A percentile compares a stretch with the other conserved stretches of the same genome.
phyloP scores from a whole-genome alignment of 2,888 invertebrate species.

The Arrhopalites spinosus region DNA sequence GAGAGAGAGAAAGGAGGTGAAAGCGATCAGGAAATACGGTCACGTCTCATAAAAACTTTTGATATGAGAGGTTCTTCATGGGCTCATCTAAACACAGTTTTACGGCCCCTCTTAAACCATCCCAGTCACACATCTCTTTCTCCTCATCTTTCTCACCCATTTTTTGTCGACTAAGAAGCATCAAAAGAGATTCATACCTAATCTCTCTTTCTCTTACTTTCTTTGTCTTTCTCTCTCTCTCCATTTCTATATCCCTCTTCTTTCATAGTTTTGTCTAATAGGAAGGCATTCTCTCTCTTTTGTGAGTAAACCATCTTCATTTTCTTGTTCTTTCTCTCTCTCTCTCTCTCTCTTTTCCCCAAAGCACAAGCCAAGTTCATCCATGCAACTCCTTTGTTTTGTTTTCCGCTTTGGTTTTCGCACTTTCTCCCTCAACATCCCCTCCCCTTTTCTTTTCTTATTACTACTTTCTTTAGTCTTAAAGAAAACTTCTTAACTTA shows the following conservation, averaged over 20 bases:
- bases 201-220: slow-evolving; percentile 2
- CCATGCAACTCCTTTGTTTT: slow-evolving; percentile 1
- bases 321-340: no score
- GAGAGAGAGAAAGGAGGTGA: slow-evolving; percentile 1
- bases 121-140: slow-evolving; percentile 30
- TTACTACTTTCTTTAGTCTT: background rate
- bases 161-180: slow-evolving; percentile 32
- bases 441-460: background rate
- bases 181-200: slow-evolving; percentile 32
- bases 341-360: background rate
- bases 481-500: no score
- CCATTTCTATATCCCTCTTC: background rate
- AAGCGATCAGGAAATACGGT: slow-evolving; percentile 24
- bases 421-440: background rate
- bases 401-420: slow-evolving; percentile 1
- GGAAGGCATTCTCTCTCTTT: no score
- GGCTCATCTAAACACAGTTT: slow-evolving; percentile 9
- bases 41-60: slow-evolving; percentile 33
- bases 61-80: slow-evolving; percentile 31
- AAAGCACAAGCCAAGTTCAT: background rate
- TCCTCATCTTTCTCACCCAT: slow-evolving; percentile 20
- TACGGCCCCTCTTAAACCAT: slow-evolving; percentile 24
- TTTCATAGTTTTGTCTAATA: background rate
- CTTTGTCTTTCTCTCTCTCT: background rate
- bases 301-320: no score